These are phyloP conservation scores for Phenacoccus solenopsis DNA, from an alignment of 1,140 invertebrate species.

Conservation along the genomic window DNA sequence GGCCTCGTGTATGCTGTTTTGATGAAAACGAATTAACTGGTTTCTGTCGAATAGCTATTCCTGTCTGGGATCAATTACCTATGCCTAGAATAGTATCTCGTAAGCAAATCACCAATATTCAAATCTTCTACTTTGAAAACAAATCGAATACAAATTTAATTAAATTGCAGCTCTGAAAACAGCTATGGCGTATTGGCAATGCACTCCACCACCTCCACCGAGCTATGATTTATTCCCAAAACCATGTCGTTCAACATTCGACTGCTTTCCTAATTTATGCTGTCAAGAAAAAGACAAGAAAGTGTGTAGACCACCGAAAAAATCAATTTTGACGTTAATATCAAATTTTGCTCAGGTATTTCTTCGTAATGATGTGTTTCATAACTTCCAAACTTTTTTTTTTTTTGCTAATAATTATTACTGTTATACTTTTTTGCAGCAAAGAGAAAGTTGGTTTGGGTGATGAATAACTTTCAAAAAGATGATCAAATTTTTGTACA, in stretches of 20 bases:
- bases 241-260: conserved; percentile 47
- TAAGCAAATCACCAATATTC: conserved; percentile 17
- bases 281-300: conserved; percentile 54
- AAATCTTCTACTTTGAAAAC: conserved; percentile 20
- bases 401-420: background rate
- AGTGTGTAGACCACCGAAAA: conserved; percentile 52
- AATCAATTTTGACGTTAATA: conserved; percentile 44
- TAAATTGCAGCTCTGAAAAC: conserved; percentile 39
- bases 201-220: conserved; percentile 48
- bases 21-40: conserved; percentile 39
- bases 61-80: conserved; percentile 37
- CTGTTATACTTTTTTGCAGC: background rate
- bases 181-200: conserved; percentile 51
- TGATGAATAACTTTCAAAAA: conserved; percentile 8
- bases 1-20: conserved; percentile 54
- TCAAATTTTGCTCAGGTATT: conserved; percentile 11
- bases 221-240: conserved; percentile 50
- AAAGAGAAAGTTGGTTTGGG: conserved; percentile 7
- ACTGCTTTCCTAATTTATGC: conserved; percentile 61
- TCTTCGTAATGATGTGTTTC: background rate
- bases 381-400: too few relatives aligned
- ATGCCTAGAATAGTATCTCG: conserved; percentile 19
- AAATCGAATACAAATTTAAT: background rate
- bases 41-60: conserved; percentile 51
- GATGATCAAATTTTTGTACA: background rate